These are phyloP conservation scores for Andrena dorsata DNA, from an alignment of 2,888 invertebrate species.

Conservation along the genomic window DNA sequence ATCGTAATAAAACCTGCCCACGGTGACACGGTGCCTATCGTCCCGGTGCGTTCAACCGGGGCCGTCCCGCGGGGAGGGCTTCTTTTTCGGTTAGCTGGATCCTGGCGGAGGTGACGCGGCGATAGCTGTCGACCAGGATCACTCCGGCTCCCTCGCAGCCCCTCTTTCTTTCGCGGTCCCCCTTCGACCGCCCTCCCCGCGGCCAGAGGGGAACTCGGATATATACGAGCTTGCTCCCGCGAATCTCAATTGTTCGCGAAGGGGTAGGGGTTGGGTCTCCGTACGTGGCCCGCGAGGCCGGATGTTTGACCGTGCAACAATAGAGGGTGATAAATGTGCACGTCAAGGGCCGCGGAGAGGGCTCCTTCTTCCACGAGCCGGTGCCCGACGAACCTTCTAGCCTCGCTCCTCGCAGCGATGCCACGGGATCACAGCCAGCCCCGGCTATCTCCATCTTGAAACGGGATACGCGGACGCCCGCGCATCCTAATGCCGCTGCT, in stretches of 20 bases:
- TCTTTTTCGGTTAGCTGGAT: background rate
- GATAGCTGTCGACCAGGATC: conserved; percentile 8
- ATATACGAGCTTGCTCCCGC: conserved; percentile 60
- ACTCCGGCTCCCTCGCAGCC: background rate
- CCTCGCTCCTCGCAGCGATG: conserved; percentile 62
- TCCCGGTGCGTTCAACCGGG: background rate
- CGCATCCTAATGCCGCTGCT: conserved; percentile 82
- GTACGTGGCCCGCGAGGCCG: conserved; percentile 76
- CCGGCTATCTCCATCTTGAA: conserved; percentile 84
- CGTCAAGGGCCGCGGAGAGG: conserved; percentile 75
- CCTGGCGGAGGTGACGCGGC: background rate
- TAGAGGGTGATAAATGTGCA: conserved; percentile 82
- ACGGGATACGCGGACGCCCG: conserved; percentile 82
- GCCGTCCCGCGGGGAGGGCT: background rate
- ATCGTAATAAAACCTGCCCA: conserved; percentile 20
- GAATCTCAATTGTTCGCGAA: conserved; percentile 75
- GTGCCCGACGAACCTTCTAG: conserved; percentile 64
- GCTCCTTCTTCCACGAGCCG: conserved; percentile 72
- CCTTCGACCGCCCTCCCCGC: background rate
- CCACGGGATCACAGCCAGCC: conserved; percentile 59
- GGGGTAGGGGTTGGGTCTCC: conserved; percentile 31
- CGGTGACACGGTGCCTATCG: conserved; percentile 22
- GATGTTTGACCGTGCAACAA: conserved; percentile 81
- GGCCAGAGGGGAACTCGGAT: conserved; percentile 39
- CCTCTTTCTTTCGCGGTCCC: background rate